A percentile compares a stretch with the other conserved stretches of the same genome.
These are phyloP conservation scores for Corvus moneduloides DNA, from an alignment of 2,113 vertebrate genomes.

Conservation along the genomic window DNA sequence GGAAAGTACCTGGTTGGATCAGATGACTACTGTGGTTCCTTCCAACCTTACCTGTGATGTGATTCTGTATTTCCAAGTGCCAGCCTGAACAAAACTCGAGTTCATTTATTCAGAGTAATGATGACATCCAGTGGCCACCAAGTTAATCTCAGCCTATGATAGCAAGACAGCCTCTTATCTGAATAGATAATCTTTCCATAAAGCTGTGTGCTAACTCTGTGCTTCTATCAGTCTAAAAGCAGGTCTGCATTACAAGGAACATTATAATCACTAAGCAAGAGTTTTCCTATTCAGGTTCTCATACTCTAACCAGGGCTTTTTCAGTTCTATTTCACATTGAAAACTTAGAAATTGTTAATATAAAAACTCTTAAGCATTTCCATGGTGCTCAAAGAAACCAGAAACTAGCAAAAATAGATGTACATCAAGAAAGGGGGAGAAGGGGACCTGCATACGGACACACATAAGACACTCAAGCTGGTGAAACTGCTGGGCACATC, in stretches of 20 bases:
- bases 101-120: constrained; percentile 19
- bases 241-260: not conserved
- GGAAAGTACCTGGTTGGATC: not conserved
- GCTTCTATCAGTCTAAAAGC: not conserved
- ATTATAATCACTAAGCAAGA: not conserved
- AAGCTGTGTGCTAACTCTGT: not conserved
- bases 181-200: not conserved
- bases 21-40: not conserved
- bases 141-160: not conserved
- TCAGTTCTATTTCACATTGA: not conserved
- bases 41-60: rapidly evolving
- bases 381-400: not conserved
- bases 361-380: not conserved
- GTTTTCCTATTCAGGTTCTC: not conserved
- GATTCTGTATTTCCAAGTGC: not conserved
- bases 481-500: not conserved
- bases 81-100: not conserved
- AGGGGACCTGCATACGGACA: not conserved
- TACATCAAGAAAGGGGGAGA: not conserved
- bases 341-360: not conserved
- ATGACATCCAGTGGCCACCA: constrained; percentile 56
- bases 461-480: not conserved
- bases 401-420: not conserved
- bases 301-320: not conserved
- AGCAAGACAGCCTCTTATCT: not conserved